Percentiles rank a stretch among this genome's conserved stretches.
These are phyloP conservation scores for Doris montereyensis DNA, from an alignment of 2,888 invertebrate species.

Conservation along the genomic window DNA sequence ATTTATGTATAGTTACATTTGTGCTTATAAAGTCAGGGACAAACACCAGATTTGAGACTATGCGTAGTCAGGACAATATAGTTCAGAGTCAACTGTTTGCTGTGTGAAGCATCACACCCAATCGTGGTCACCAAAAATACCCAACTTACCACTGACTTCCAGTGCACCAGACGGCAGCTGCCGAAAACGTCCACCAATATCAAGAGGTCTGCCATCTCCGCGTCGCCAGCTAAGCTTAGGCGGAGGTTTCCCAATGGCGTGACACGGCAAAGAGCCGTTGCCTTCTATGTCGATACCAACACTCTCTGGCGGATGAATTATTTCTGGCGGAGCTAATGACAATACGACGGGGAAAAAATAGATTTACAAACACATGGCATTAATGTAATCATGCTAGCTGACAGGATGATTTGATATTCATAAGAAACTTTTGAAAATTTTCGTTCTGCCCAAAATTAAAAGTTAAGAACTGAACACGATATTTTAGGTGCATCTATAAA, in stretches of 20 bases:
- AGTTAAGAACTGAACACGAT: no score
- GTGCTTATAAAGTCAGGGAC: no score
- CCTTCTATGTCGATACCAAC: constrained; percentile 71
- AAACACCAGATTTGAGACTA: neutral
- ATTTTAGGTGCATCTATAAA: no score
- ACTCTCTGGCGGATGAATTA: constrained; percentile 69
- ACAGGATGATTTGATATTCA: no score
- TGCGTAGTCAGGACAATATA: no score
- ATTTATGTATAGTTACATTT: no score
- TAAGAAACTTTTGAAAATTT: no score
- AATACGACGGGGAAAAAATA: no score
- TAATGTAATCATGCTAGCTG: no score
- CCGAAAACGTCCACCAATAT: constrained; percentile 56
- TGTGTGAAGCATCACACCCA: neutral
- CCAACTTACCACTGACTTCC: constrained; percentile 61
- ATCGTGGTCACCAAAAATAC: no score
- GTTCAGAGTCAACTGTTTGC: neutral
- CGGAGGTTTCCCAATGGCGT: constrained; percentile 71
- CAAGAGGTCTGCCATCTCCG: constrained; percentile 63
- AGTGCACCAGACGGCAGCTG: constrained; percentile 68
- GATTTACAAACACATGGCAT: no score
- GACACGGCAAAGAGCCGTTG: constrained; percentile 71
- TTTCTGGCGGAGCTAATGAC: constrained; percentile 72
- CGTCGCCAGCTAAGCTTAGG: constrained; percentile 73
- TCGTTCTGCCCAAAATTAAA: no score